Conservation (phyloP, 2,888 invertebrate genomes). For the Philhelius pedissequus region DNA sequence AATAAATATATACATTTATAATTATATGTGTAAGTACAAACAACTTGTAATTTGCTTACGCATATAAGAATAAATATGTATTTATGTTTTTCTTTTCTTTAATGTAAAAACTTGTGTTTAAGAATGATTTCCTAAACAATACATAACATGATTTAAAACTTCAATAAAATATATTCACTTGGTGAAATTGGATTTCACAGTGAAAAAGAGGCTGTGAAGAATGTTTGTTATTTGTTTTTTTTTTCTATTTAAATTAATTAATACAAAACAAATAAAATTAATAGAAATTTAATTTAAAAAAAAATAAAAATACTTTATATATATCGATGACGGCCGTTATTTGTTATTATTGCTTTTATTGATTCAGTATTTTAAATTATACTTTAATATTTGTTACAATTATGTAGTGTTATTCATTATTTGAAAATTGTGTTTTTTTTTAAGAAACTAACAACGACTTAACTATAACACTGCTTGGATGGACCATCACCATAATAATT, state of each 20-base stretch:
- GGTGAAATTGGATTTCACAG: slow-evolving; percentile 56
- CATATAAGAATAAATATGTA: slow-evolving; percentile 36
- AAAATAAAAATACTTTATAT: slow-evolving; percentile 24
- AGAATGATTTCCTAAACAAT: slow-evolving; percentile 52
- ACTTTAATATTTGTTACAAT: slow-evolving; percentile 1
- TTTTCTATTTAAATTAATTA: neutral
- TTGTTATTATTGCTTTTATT: slow-evolving; percentile 36
- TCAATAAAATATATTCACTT: slow-evolving; percentile 62
- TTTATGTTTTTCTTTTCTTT: slow-evolving; percentile 10
- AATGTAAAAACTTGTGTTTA: slow-evolving; percentile 44
- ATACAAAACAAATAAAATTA: neutral
- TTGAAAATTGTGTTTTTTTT: slow-evolving; percentile 19
- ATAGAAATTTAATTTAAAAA: neutral
- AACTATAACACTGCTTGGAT: slow-evolving; percentile 14
- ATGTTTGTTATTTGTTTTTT: slow-evolving; percentile 31
- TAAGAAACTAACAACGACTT: neutral
- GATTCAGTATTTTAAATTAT: slow-evolving; percentile 19
- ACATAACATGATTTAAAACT: slow-evolving; percentile 65
- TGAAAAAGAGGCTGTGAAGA: slow-evolving; percentile 45
- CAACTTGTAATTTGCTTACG: neutral
- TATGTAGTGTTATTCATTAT: neutral
- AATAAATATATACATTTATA: slow-evolving; percentile 35
- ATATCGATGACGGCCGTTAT: slow-evolving; percentile 60
- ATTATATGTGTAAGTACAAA: slow-evolving; percentile 31
- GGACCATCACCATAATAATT: slow-evolving; percentile 49